These are phyloP conservation scores for Tachina grossa DNA, from an alignment of 2,888 invertebrate genomes.

Conservation along the genomic window DNA sequence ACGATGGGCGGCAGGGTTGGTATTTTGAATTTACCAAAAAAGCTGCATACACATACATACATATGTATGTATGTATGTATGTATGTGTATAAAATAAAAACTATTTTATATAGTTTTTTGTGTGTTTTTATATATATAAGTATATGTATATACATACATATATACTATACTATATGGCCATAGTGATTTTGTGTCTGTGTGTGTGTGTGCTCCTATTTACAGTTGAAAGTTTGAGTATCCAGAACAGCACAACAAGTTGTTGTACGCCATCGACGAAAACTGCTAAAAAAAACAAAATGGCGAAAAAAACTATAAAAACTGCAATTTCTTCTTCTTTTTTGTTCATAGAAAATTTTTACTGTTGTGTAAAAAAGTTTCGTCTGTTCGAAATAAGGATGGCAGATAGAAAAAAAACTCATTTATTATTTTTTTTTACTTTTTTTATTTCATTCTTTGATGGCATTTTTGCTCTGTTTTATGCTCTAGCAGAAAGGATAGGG, in stretches of 20 bases:
- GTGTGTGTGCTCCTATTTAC: constrained; percentile 48
- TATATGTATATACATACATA: neutral
- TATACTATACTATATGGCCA: constrained; percentile 22
- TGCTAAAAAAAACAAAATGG: constrained; percentile 78
- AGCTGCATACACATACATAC: constrained; percentile 5
- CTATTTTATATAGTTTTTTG: constrained; percentile 53
- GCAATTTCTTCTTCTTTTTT: constrained; percentile 67
- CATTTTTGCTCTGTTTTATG: constrained; percentile 41
- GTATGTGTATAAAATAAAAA: constrained; percentile 40
- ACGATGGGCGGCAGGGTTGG: neutral
- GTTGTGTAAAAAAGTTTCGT: constrained; percentile 82
- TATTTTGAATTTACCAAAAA: constrained; percentile 48
- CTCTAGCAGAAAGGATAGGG: constrained; percentile 21
- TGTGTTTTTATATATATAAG: neutral
- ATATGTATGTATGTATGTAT: neutral
- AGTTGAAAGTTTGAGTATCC: constrained; percentile 67
- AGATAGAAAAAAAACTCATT: constrained; percentile 20
- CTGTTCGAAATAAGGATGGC: constrained; percentile 79
- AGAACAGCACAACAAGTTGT: constrained; percentile 69
- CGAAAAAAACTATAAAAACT: constrained; percentile 76
- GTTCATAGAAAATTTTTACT: constrained; percentile 70
- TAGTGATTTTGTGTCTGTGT: constrained; percentile 26
- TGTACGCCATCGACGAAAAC: constrained; percentile 70
- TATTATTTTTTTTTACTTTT: constrained; percentile 40
- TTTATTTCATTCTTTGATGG: constrained; percentile 24